phyloP scores from a whole-genome alignment of 2,797 vertebrate species.

The Pelobates cultripes region DNA sequence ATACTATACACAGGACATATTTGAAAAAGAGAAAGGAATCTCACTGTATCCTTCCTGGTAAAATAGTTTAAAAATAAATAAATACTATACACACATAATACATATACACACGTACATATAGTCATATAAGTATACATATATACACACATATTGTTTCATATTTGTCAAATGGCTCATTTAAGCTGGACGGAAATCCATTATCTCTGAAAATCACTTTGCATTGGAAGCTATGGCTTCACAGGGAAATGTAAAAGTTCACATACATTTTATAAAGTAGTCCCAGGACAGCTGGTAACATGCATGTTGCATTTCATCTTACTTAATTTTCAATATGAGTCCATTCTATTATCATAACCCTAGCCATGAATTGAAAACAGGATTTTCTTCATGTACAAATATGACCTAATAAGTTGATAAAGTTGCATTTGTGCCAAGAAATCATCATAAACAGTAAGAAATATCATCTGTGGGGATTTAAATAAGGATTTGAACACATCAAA shows the following conservation, averaged over 20 bases:
- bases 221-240: constrained; percentile 24
- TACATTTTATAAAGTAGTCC: constrained; percentile 31
- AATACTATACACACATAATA: too few relatives aligned
- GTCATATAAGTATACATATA: too few relatives aligned
- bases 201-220: constrained; percentile 13
- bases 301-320: constrained; percentile 4
- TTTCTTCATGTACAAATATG: constrained; percentile 25
- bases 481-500: constrained; percentile 21
- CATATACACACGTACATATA: too few relatives aligned
- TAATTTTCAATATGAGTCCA: constrained; percentile 12
- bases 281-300: constrained; percentile 14
- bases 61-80: too few relatives aligned
- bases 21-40: too few relatives aligned
- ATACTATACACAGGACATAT: too few relatives aligned
- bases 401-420: constrained; percentile 41
- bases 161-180: too few relatives aligned
- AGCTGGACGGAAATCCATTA: neutral
- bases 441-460: constrained; percentile 29
- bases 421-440: constrained; percentile 30
- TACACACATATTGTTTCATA: too few relatives aligned
- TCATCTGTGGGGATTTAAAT: constrained; percentile 12
- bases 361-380: constrained; percentile 11
- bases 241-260: constrained; percentile 36
- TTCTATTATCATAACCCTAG: constrained; percentile 28
- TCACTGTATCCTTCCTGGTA: too few relatives aligned